Evolutionary conservation across 2,888 invertebrate genomes (phyloP), one percentile per base, ranked within the genome.

Genomic region (Cerceris ruficornis): DNA sequence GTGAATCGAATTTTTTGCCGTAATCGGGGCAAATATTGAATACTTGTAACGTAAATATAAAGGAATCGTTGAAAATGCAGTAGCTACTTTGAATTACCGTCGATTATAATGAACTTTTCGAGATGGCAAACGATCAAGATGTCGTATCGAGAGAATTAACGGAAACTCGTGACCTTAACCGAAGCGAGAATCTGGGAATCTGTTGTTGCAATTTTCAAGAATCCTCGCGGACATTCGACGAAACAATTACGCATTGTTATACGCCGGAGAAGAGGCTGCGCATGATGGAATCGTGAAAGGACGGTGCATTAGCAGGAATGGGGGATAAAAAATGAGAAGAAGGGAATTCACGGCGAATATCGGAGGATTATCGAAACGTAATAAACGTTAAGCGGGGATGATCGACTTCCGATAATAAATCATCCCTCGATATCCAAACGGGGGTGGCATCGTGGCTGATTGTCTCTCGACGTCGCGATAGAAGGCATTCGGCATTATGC

Each of bases 401-500:
- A 58, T 69, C 50, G 17, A 17, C 42, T 55, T 11, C 52, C 62
- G 52, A 54, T 59, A 58, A 68, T 15, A 62, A 65, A 72, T 59
- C 61, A 61, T 68, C 8, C 28, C n/a, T 62, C 13, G 50, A 28
- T 13, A 13, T 42, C 49, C 6, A 46, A 46, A 46, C 14, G 61
- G n/a, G 41, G 46, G 59, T 13, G 42, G 42, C n/a, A 61, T 61
- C 49, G 61, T 9, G 49, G 15, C 46, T 14, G 49, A 61, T 28
- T 28, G 66, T 69, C 41, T 43, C 52, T 58, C 15, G 61, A 39
- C 42, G 42, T 7, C 7, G 57, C 39, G 9, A 54, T 28, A 28
- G n/a, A 39, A 52, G 57, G 60, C 71, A 59, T 75, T 71, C 49
- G 69, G 69, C 52, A 69, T 81, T 72, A 65, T 67, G 76, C 62